Evolutionary conservation across 2,888 invertebrate genomes (phyloP), one percentile per base, ranked within the genome.

Genomic region (Cryptophagus acutangulus): DNA sequence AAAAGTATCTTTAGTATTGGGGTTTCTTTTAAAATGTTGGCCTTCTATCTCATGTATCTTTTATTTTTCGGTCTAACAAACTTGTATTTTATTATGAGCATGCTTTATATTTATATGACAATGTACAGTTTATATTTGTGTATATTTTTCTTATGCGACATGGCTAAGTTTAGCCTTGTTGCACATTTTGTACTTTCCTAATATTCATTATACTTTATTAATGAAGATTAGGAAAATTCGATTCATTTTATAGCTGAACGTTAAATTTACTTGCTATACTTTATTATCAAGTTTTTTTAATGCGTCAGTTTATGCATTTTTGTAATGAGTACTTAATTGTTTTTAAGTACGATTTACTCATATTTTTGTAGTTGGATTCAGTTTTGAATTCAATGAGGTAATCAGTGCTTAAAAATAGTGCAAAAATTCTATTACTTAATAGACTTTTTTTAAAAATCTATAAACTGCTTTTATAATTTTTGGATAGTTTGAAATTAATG

Each of bases 1-100:
- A 41, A 25, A 42, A 49, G 41, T 58, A 54, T 59, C 47, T 47
- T 48, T 57, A 50, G 55, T 50, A 46, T 51, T 42, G 44, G 39
- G 45, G 43, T 53, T 38, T 38, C 12, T 31, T 13, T 52, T 61
- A 62, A 55, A 66, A 63, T 67, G 68, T 70, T 70, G 70, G 70
- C 70, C 70, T 70, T 70, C 70, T 69, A 68, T 67, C 65, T 69
- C 65, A 66, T 63, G 55, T 61, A 56, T 62, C 60, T 65, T 62
- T 67, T 64, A 64, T 62, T 65, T 64, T 62, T 66, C 63, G 61
- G 61, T 62, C 67, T 68, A 67, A 65, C 63, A 65, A n/a, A n/a
- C n/a, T n/a, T 63, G 52, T 52, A 51, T 52, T 56, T 55, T 54
- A 55, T 59, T 52, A 59, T 62, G 63, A 67, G 68, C 68, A 68